Base-by-base conservation (phyloP, 2,797 vertebrate genomes). In the Hydrocynus forskahlii region DNA sequence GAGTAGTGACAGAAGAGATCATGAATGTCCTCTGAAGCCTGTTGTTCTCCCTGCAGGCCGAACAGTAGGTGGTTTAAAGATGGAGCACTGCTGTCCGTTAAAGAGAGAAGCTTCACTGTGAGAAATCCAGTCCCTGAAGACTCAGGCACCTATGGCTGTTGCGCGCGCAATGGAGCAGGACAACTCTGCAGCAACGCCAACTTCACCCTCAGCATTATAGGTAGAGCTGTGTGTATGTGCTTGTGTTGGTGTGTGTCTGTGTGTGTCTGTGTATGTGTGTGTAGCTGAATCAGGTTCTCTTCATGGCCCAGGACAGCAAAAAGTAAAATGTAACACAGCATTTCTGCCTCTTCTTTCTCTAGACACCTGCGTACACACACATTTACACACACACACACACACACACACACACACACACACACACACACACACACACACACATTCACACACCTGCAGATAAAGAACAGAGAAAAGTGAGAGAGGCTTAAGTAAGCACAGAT, bases 31-130 rank as follows among this genome's bases (percentile, higher is more conserved):
- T 40, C 4, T 81, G 25, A 8, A 48, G 17, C 7, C 38, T 75
- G 63, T 25, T 74, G 7, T 80, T 17, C 52, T 23, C 19, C 7
- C 10, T 8, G 19, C 89, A 99, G 98, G 63, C 98, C 98, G 0
- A 95, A 88, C 0, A 97, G 95, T 89, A 97, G 97, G 84, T 99
- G 98, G 98, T 98, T 95, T 78, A 94, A 94, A 86, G 96, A 98
- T 0, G 93, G 95, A 5, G 82, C 25, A 19, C 91, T 93, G 9
- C 90, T 98, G 83, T 87, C 91, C 0, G 95, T 92, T 90, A 98
- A 96, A 89, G 98, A 99, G 87, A 92, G 96, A 54, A 97, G 94
- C 0, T 91, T 99, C 40, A 96, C 89, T 23, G 88, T 98, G 38
- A 92, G 84, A 64, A 96, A 91, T 0, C 95, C 96, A 72, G 90